A percentile compares a stretch with the other conserved stretches of the same genome.
Evolutionary conservation across 2,888 invertebrate genomes (phyloP).

Genomic region (Gasteruption jaculator): DNA sequence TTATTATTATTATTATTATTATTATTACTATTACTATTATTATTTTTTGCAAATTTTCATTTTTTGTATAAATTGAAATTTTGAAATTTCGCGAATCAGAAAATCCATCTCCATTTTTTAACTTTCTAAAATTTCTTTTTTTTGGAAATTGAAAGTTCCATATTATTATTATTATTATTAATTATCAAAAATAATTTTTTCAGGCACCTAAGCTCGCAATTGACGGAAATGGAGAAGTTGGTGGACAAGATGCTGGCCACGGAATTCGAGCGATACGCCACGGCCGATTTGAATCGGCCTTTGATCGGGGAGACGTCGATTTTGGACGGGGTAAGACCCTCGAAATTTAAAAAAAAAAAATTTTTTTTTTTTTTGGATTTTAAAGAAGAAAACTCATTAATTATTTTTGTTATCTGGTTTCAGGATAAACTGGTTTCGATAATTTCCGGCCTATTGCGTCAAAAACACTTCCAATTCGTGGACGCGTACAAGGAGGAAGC

Average conservation of each 20-base stretch:
- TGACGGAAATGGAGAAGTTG: slow-evolving; percentile 90
- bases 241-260: slow-evolving; percentile 96
- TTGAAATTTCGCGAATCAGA: too few species aligned
- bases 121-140: neutral
- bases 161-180: slow-evolving; percentile 1
- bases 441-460: slow-evolving; percentile 83
- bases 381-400: neutral
- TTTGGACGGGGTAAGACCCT: slow-evolving; percentile 60
- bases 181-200: slow-evolving; percentile 29
- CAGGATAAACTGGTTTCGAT: slow-evolving; percentile 85
- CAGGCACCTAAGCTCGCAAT: slow-evolving; percentile 90
- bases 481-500: slow-evolving; percentile 85
- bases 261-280: slow-evolving; percentile 89
- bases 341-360: slow-evolving; percentile 4
- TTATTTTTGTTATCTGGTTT: too few species aligned
- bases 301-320: slow-evolving; percentile 59
- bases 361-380: slow-evolving; percentile 1
- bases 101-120: too few species aligned
- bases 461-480: slow-evolving; percentile 84
- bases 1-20: slow-evolving; percentile 9
- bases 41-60: neutral
- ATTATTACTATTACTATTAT: slow-evolving; percentile 7
- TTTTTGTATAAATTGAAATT: too few species aligned
- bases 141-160: neutral
- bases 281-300: slow-evolving; percentile 86